These are phyloP conservation scores for Drosophila quadrilineata DNA, from an alignment of 1,140 invertebrate genomes.

Conservation along the genomic window DNA sequence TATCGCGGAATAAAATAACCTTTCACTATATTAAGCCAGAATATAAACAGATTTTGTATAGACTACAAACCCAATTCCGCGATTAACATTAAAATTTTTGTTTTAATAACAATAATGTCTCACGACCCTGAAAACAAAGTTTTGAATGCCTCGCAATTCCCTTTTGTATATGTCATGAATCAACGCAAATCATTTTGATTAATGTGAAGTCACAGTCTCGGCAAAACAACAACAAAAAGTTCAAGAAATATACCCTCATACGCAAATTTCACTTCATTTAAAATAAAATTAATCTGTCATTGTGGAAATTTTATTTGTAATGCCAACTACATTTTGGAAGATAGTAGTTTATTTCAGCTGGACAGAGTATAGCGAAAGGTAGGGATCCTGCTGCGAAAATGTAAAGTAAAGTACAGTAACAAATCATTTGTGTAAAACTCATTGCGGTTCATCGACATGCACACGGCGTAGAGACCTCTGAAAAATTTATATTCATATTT, in stretches of 20 bases:
- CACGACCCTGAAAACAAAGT: too few species aligned
- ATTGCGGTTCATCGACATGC: slow-evolving; percentile 62
- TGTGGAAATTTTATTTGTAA: not conserved
- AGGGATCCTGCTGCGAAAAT: not conserved
- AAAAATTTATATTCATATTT: slow-evolving; percentile 21
- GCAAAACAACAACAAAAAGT: not conserved
- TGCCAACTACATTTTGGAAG: not conserved
- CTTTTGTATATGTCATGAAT: too few species aligned
- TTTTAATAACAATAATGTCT: too few species aligned
- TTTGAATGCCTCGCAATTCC: too few species aligned
- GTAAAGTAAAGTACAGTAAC: not conserved
- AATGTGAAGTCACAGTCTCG: slow-evolving; percentile 5
- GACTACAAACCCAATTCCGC: too few species aligned
- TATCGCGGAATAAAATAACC: too few species aligned
- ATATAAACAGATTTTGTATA: too few species aligned
- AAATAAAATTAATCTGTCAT: too few species aligned
- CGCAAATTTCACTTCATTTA: not conserved
- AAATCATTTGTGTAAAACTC: slow-evolving; percentile 11
- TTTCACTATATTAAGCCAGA: too few species aligned
- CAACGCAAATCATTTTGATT: slow-evolving; percentile 28
- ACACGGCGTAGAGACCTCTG: slow-evolving; percentile 35
- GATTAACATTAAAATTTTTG: too few species aligned
- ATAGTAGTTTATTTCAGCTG: too few species aligned
- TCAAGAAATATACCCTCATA: not conserved
- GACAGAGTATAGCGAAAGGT: not conserved